Conservation (phyloP, 64 coral and sea anemone genomes). For the Orbicella faveolata region DNA sequence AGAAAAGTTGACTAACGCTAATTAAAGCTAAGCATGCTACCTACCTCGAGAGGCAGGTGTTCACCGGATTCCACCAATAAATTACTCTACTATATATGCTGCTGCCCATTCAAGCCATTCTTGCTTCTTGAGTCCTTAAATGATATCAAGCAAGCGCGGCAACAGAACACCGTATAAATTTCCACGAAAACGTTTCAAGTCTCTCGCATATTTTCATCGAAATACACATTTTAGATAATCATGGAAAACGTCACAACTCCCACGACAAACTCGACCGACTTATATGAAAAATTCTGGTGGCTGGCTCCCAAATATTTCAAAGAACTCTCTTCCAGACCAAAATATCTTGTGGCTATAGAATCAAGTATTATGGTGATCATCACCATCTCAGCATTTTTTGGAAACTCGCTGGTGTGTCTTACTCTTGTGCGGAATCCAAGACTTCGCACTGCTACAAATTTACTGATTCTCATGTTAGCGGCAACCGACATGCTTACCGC, state of each 20-base stretch:
- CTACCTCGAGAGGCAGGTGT: too few species aligned
- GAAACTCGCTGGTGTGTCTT: constrained; percentile 24
- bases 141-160: too few species aligned
- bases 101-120: too few species aligned
- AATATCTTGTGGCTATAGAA: constrained; percentile 1
- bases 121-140: too few species aligned
- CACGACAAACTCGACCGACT: background rate
- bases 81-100: too few species aligned
- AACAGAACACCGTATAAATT: too few species aligned
- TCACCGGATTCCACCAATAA: too few species aligned
- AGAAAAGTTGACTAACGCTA: too few species aligned
- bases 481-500: constrained; percentile 2
- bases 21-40: too few species aligned
- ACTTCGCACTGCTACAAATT: constrained; percentile 20
- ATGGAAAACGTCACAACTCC: background rate
- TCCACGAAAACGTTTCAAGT: too few species aligned
- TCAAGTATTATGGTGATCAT: constrained; percentile 10
- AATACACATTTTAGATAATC: background rate
- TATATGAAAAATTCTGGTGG: constrained; percentile 23
- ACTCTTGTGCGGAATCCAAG: constrained; percentile 1
- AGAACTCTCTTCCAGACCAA: constrained; percentile 27
- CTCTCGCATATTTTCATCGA: background rate
- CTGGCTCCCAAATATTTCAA: constrained; percentile 38
- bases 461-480: constrained; percentile 3
- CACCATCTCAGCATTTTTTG: background rate